Base-by-base conservation (phyloP, 2,113 vertebrate genomes). In the Psephotus haematonotus region DNA sequence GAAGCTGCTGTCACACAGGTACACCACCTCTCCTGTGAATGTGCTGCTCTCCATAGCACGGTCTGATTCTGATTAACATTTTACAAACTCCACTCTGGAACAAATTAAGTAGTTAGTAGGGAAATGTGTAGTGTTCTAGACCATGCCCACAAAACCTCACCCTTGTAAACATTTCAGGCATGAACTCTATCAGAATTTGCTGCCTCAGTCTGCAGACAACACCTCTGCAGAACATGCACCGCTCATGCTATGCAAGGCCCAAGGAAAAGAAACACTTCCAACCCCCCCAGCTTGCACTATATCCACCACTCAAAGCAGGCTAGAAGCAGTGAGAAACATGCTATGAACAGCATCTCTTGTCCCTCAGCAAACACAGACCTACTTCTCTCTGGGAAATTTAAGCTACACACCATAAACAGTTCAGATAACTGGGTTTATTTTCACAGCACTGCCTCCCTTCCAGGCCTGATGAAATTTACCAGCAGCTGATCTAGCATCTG, bases 401-500 rank as follows among this genome's bases (percentile, higher is more conserved):
- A 92, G 35, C 72, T 39, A 29, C 25, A 70, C 11, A 10, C 28
- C 13, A 25, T 7, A 28, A 71, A 17, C 28, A 70, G 83, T 49
- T 29, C 52, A 68, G 69, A 53, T n/a, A 70, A 84, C 60, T 28
- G 53, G 31, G 67, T 50, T 74, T 15, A 29, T 43, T 63, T 10
- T n/a, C n/a, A 55, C 75, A 92, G 64, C 2, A 0, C 39, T 68
- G 55, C 47, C 87, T 76, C 88, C 71, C 82, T 86, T 71, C 37
- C 68, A 70, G 68, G 71, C 53, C 24, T 60, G 37, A 29, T 28
- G 12, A 35, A 70, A 90, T 63, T 31, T 67, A 93, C 68, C 88
- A 90, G 68, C 83, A 95, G 69, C 35, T 75, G 71, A 88, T 39
- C 46, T 5, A 91, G 80, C 77, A 93, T 63, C 74, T 71, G 80